Conservation (phyloP, 2,888 invertebrate genomes). For the Caenorhabditis afra region DNA sequence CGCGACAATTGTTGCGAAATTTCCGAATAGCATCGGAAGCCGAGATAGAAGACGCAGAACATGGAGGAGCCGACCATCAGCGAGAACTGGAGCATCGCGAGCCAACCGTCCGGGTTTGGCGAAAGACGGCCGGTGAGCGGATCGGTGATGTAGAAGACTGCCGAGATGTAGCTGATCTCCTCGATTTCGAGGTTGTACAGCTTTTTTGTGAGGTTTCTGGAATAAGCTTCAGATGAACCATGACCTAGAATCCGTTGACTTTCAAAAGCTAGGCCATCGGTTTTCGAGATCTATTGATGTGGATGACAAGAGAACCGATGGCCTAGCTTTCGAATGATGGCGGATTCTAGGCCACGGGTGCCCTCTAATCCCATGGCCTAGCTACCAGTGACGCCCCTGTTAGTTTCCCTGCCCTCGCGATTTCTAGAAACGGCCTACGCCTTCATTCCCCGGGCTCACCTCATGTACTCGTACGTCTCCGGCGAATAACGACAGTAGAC, state of each 20-base stretch:
- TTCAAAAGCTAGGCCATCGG: too few species aligned
- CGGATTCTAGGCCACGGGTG: too few species aligned
- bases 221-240: too few species aligned
- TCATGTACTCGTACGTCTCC: conserved; percentile 33
- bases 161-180: conserved; percentile 37
- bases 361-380: too few species aligned
- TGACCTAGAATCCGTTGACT: too few species aligned
- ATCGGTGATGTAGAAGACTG: conserved; percentile 34
- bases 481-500: conserved; percentile 24
- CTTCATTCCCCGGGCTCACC: conserved; percentile 1
- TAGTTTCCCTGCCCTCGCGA: too few species aligned
- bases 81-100: conserved; percentile 29
- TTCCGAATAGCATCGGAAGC: conserved; percentile 17
- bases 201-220: conserved; percentile 28
- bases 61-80: conserved; percentile 39
- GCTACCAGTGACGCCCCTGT: too few species aligned
- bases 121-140: background rate
- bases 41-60: conserved; percentile 36
- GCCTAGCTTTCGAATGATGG: too few species aligned
- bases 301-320: too few species aligned
- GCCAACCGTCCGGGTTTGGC: conserved; percentile 3
- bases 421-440: too few species aligned
- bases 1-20: conserved; percentile 1
- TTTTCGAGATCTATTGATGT: too few species aligned
- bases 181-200: conserved; percentile 25